A percentile compares a stretch with the other conserved stretches of the same genome.
Evolutionary conservation across 1,140 invertebrate species (phyloP).

Genomic region (Ephestia elutella): DNA sequence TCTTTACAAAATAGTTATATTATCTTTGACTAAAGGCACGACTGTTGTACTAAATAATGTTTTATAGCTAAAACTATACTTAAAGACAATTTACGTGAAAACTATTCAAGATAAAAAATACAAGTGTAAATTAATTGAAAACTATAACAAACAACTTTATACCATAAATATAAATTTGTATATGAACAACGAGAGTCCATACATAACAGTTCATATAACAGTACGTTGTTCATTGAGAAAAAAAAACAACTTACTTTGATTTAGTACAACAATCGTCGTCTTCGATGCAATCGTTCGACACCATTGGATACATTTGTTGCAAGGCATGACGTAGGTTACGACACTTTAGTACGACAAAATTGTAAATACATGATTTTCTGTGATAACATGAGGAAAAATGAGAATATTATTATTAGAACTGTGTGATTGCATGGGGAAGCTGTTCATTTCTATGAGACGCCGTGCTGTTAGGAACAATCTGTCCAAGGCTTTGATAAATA

Average conservation of each 20-base stretch:
- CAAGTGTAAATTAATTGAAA: background rate
- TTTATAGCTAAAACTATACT: background rate
- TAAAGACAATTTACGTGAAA: too few species aligned
- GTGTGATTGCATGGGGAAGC: constrained; percentile 73
- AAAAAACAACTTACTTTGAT: background rate
- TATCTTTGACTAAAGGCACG: constrained; percentile 6
- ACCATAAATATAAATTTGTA: background rate
- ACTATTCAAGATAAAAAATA: background rate
- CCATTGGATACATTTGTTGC: constrained; percentile 53
- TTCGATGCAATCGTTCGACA: constrained; percentile 39
- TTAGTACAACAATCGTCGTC: constrained; percentile 29
- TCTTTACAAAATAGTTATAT: background rate
- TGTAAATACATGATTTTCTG: constrained; percentile 76
- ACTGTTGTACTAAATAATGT: constrained; percentile 19
- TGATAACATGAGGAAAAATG: constrained; percentile 73
- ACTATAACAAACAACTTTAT: background rate
- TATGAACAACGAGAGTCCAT: background rate
- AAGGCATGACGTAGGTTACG: constrained; percentile 63
- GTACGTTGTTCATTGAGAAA: background rate
- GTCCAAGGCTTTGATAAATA: constrained; percentile 13
- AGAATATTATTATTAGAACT: constrained; percentile 70
- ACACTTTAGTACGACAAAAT: constrained; percentile 70
- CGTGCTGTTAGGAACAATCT: constrained; percentile 40
- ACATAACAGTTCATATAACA: too few species aligned
- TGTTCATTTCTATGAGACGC: constrained; percentile 59